Conservation (phyloP, 1,140 invertebrate genomes). For the Macrostomum lignano region DNA sequence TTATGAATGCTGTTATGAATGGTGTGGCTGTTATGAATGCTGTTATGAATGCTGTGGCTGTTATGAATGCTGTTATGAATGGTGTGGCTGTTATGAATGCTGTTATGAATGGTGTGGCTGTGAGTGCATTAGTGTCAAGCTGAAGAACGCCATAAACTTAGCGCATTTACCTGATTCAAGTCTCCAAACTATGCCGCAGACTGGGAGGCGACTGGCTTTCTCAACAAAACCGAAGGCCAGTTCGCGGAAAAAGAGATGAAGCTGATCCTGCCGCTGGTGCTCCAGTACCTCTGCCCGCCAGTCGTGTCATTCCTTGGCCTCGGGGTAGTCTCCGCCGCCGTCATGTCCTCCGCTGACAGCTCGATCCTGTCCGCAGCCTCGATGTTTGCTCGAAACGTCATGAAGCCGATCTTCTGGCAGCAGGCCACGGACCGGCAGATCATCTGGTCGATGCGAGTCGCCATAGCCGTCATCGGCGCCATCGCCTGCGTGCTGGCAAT, state of each 20-base stretch:
- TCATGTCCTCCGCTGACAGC: conserved; percentile 92
- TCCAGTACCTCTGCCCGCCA: conserved; percentile 66
- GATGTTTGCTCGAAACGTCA: conserved; percentile 91
- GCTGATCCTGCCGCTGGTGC: conserved; percentile 76
- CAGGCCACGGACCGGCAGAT: conserved; percentile 33
- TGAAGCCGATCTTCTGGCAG: conserved; percentile 75
- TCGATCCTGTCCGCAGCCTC: conserved; percentile 78
- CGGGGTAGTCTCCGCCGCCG: conserved; percentile 83
- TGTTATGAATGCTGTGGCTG: too few relatives aligned
- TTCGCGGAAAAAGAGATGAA: conserved; percentile 44
- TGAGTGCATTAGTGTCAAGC: too few relatives aligned
- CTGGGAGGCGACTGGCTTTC: too few relatives aligned
- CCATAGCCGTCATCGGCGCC: conserved; percentile 66
- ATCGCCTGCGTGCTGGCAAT: conserved; percentile 76
- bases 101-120: too few relatives aligned
- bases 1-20: too few relatives aligned
- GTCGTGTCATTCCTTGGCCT: conserved; percentile 81
- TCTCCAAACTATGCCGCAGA: too few relatives aligned
- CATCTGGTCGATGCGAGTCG: conserved; percentile 77
- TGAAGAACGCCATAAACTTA: too few relatives aligned
- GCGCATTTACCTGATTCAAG: too few relatives aligned
- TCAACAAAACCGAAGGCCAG: too few relatives aligned
- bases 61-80: too few relatives aligned
- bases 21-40: too few relatives aligned
- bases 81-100: too few relatives aligned